Conservation (phyloP, 2,797 vertebrate genomes). For the Myoxocephalus aenaeus region DNA sequence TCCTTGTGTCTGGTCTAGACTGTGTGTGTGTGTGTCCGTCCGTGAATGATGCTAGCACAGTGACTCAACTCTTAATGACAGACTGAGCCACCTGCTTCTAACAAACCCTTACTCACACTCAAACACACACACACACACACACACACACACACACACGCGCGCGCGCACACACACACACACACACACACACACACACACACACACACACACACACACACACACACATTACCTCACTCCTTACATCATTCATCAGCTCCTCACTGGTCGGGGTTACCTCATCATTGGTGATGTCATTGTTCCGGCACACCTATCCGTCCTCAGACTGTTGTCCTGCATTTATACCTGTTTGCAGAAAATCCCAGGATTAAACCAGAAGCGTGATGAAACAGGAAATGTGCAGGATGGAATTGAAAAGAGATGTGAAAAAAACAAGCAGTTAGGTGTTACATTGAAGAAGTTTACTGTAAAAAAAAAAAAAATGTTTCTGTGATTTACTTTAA, state of each 20-base stretch:
- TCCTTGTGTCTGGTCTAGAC: conserved; percentile 62
- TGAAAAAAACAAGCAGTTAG: not conserved
- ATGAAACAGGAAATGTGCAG: not conserved
- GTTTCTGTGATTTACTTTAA: too few species aligned
- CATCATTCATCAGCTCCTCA: conserved; percentile 51
- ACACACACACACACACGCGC: conserved; percentile 22
- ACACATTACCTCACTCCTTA: conserved; percentile 35
- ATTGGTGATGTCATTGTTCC: conserved; percentile 53
- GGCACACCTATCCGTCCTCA: conserved; percentile 2
- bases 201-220: conserved; percentile 14
- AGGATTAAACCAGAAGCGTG: not conserved
- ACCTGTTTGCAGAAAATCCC: too few species aligned
- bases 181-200: conserved; percentile 22
- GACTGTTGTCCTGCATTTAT: not conserved
- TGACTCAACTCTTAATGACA: conserved; percentile 80
- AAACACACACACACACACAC: conserved; percentile 22
- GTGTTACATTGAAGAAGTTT: not conserved
- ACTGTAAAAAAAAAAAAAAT: not conserved
- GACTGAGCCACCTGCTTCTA: conserved; percentile 74
- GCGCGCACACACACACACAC: conserved; percentile 22
- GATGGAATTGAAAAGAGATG: not conserved
- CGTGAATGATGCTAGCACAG: conserved; percentile 20
- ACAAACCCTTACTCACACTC: conserved; percentile 22
- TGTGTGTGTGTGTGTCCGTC: conserved; percentile 25
- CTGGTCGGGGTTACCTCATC: conserved; percentile 53